A percentile compares a stretch with the other conserved stretches of the same genome.
Conservation (phyloP, 1,140 invertebrate genomes). For the Ganaspis sp. region DNA sequence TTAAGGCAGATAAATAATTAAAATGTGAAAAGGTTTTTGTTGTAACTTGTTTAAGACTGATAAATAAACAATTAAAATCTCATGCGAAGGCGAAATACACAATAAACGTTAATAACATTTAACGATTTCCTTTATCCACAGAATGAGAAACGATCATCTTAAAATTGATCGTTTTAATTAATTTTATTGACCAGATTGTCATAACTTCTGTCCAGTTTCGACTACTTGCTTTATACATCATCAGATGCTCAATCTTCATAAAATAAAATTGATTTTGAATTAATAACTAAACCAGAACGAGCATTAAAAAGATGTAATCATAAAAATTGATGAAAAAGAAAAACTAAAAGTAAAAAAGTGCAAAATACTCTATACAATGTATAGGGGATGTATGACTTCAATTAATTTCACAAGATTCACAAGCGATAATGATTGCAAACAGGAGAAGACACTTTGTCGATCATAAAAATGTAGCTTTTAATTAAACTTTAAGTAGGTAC, state of each 20-base stretch:
- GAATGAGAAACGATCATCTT: background rate
- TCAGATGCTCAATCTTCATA: background rate
- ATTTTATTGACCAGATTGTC: background rate
- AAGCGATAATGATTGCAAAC: background rate
- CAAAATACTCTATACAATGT: background rate
- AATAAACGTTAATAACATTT: too few species aligned
- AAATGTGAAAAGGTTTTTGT: too few species aligned
- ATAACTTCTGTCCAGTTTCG: too few species aligned
- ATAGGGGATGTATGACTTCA: background rate
- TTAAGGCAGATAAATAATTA: too few species aligned
- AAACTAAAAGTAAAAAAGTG: too few species aligned
- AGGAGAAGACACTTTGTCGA: background rate
- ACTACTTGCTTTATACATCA: background rate
- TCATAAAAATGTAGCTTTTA: constrained; percentile 4
- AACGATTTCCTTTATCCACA: too few species aligned
- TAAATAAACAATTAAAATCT: too few species aligned
- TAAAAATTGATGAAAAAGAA: too few species aligned
- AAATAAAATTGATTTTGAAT: background rate
- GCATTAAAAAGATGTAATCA: too few species aligned
- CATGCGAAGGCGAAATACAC: too few species aligned
- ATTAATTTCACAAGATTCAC: background rate
- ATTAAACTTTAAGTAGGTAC: background rate
- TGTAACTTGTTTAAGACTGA: too few species aligned
- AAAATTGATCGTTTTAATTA: background rate
- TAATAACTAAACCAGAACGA: too few species aligned